Conservation (phyloP, 2,797 vertebrate species). For the Tauraco hartlaubi region DNA sequence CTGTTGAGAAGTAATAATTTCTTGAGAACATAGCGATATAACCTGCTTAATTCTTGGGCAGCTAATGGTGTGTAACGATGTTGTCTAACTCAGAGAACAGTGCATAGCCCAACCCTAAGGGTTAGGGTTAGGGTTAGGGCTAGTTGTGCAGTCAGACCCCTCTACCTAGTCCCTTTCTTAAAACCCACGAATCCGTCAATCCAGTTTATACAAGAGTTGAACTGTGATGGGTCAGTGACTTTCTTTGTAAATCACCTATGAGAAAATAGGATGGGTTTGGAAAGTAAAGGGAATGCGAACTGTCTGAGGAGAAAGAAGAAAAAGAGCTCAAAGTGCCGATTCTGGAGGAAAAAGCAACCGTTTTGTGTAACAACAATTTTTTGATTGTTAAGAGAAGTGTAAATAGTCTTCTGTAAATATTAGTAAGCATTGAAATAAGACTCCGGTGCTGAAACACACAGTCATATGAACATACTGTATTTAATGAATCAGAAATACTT, state of each 20-base stretch:
- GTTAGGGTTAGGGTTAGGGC: no score
- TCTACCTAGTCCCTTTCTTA: not conserved
- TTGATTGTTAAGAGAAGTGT: not conserved
- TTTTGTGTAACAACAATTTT: not conserved
- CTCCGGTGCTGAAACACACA: not conserved
- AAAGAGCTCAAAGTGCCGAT: not conserved
- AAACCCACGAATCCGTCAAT: not conserved
- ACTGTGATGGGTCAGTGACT: not conserved
- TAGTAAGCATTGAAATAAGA: not conserved
- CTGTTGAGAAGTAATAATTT: not conserved
- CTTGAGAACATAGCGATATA: not conserved
- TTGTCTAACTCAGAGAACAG: not conserved
- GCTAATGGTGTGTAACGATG: not conserved
- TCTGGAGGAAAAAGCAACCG: not conserved
- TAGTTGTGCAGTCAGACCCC: not conserved
- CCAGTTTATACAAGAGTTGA: not conserved
- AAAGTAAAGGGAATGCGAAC: not conserved
- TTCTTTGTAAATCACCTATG: not conserved
- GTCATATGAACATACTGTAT: not conserved
- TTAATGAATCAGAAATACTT: conserved; percentile 5
- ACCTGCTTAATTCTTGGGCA: not conserved
- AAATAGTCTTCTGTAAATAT: not conserved
- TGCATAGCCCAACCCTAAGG: rapidly evolving
- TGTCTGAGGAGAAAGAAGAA: not conserved
- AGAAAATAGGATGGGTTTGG: not conserved